Evolutionary conservation across 2,797 vertebrate genomes (phyloP), one percentile per base, ranked within the genome.

Genomic region (Geotrypetes seraphini): DNA sequence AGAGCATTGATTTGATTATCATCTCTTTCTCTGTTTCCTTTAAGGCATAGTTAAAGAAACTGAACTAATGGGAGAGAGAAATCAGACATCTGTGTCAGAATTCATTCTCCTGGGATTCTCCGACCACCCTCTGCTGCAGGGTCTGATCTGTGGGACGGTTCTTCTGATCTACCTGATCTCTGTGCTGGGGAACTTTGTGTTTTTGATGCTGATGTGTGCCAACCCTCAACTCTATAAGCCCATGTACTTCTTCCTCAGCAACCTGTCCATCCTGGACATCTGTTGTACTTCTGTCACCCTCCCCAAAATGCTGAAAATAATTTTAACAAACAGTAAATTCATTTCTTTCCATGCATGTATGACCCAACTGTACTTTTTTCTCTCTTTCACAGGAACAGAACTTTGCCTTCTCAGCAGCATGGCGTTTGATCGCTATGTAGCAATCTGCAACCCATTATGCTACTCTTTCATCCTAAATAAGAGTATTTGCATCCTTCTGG

Each of bases 381-480:
- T 60, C 11, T 27, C 51, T 20, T 65, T 56, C 35, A 54, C 49
- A 20, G 53, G 49, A 8, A 53, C 57, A n/a, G 68, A 66, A 14
- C 68, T 62, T 39, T 57, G 62, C 33, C 34, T 68, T 7, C 19
- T 71, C 35, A 57, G 68, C 3, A 23, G 43, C 24, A 19, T 37
- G 63, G 13, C 54, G 8, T 20, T 69, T 30, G 22, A 57, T 57
- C 18, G 27, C 15, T 39, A 60, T 3, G 25, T 41, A 5, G 36
- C 46, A 0, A 22, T 62, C 5, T 63, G 52, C n/a, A 44, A 26
- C 7, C 59, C 53, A 11, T 54, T 63, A 8, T 32, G 50, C 19
- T 62, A 66, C 2, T 36, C 15, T 21, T 31, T 9, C 14, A 36
- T 33, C 19, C 40, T 63, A 63, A 52, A 36, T 3, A n/a, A 30